Conservation (phyloP, 2,797 vertebrate species). For the Myripristis murdjan region DNA sequence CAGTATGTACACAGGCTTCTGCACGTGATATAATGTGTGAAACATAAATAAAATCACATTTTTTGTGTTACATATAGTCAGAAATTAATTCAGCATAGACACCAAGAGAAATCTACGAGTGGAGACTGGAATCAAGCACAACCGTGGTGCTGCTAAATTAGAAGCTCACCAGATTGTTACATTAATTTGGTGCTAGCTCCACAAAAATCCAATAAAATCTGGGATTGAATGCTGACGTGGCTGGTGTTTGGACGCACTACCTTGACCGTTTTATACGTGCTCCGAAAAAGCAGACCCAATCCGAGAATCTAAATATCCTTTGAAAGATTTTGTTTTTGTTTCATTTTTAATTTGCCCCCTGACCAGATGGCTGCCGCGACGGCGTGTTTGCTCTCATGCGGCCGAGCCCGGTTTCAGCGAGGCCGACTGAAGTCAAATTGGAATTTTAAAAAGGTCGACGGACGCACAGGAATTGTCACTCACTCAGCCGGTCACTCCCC, state of each 20-base stretch:
- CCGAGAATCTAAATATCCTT: constrained; percentile 43
- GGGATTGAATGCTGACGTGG: neutral
- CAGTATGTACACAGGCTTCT: too few species aligned
- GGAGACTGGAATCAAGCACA: too few species aligned
- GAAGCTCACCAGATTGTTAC: too few species aligned
- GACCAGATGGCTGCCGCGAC: constrained; percentile 77
- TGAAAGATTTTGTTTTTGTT: constrained; percentile 67
- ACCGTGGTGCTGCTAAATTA: too few species aligned
- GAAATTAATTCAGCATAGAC: too few species aligned
- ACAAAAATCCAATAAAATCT: neutral
- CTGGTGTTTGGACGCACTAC: too few species aligned
- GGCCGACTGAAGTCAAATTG: constrained; percentile 71
- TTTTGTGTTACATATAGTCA: too few species aligned
- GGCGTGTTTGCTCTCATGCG: constrained; percentile 69
- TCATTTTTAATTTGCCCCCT: constrained; percentile 72
- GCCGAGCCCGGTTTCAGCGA: constrained; percentile 55
- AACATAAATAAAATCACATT: too few species aligned
- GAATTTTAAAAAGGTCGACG: constrained; percentile 83
- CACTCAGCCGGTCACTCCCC: constrained; percentile 75
- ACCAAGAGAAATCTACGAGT: too few species aligned
- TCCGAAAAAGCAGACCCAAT: constrained; percentile 36
- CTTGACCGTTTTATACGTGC: constrained; percentile 13
- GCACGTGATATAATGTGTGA: too few species aligned
- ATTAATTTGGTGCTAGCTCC: too few species aligned
- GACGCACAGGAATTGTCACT: constrained; percentile 79